Conservation (phyloP, 2,888 invertebrate genomes). For the Choreutis nemorana region DNA sequence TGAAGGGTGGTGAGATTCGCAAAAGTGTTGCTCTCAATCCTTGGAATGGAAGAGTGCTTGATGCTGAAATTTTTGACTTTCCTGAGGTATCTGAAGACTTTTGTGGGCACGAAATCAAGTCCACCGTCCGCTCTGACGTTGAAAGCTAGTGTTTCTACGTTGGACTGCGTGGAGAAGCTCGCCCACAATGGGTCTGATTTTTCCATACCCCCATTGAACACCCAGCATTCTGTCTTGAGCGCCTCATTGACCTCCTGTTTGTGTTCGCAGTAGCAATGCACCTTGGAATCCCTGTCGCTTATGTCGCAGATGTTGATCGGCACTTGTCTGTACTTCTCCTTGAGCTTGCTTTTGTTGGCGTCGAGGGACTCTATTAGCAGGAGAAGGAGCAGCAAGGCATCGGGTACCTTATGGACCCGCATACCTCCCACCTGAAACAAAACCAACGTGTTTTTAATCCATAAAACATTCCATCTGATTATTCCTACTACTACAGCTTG, state of each 20-base stretch:
- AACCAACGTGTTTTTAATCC: too few relatives aligned
- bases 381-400: conserved; percentile 60
- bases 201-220: conserved; percentile 73
- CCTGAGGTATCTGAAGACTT: conserved; percentile 70
- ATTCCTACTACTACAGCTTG: too few relatives aligned
- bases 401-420: conserved; percentile 58
- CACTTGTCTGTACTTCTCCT: conserved; percentile 37
- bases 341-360: conserved; percentile 51
- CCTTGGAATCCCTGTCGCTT: conserved; percentile 59
- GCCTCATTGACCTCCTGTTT: conserved; percentile 65
- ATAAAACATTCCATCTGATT: too few relatives aligned
- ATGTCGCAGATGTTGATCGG: conserved; percentile 65
- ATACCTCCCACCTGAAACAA: conserved; percentile 59
- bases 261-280: conserved; percentile 74
- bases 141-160: conserved; percentile 73
- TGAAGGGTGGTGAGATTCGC: conserved; percentile 75
- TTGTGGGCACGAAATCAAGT: conserved; percentile 76
- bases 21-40: conserved; percentile 76
- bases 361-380: conserved; percentile 54
- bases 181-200: conserved; percentile 76
- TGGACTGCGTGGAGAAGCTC: conserved; percentile 75
- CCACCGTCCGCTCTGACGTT: conserved; percentile 74
- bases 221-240: conserved; percentile 79
- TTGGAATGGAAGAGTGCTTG: conserved; percentile 75
- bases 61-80: conserved; percentile 74